phyloP scores from a whole-genome alignment of 1,140 invertebrate species.

The Thalassaphorura encarpata region DNA sequence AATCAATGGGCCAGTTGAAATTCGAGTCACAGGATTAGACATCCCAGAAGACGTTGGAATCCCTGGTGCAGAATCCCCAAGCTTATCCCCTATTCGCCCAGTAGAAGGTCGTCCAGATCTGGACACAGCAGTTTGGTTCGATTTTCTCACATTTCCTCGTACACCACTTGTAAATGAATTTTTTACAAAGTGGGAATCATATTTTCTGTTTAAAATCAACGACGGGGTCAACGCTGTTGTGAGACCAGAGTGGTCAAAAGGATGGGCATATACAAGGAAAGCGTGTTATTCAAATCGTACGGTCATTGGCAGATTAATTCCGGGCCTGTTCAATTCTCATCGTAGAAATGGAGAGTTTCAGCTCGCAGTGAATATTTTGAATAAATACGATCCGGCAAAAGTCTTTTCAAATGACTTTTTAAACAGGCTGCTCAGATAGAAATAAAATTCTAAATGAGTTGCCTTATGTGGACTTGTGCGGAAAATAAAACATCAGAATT shows the following conservation, averaged over 20 bases:
- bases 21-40: slow-evolving; percentile 16
- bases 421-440: too few species aligned
- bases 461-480: too few species aligned
- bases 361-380: background rate
- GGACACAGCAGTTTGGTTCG: slow-evolving; percentile 15
- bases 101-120: background rate
- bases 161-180: slow-evolving; percentile 11
- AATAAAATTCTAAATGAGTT: too few species aligned
- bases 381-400: background rate
- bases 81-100: background rate
- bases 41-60: background rate
- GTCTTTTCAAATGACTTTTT: background rate
- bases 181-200: slow-evolving; percentile 12
- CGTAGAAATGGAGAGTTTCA: background rate
- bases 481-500: too few species aligned
- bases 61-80: background rate
- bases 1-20: slow-evolving; percentile 13
- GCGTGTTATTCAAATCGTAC: background rate
- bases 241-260: slow-evolving; percentile 12
- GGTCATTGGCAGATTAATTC: background rate
- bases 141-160: slow-evolving; percentile 4
- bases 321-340: background rate
- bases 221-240: background rate
- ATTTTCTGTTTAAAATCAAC: background rate
- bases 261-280: slow-evolving; percentile 12